Percentiles rank a stretch among this genome's conserved stretches.
Evolutionary conservation across 2,797 vertebrate genomes (phyloP).

Genomic region (Neostethus bicornis): DNA sequence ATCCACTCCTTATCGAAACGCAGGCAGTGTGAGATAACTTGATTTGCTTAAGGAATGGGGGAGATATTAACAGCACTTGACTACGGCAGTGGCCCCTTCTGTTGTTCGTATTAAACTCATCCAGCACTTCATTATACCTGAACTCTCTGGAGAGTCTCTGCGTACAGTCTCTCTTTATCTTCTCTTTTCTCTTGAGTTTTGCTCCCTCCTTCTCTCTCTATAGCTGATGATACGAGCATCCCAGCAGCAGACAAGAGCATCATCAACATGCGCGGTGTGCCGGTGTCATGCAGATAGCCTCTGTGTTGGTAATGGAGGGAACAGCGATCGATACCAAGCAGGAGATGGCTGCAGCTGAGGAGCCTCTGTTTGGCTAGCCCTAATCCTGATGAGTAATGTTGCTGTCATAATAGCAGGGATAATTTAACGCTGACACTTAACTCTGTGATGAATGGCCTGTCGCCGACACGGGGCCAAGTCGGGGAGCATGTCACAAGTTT

Average conservation of each 20-base stretch:
- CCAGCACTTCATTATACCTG: conserved; percentile 83
- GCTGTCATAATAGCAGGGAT: conserved; percentile 96
- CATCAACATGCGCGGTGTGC: conserved; percentile 88
- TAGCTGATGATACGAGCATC: conserved; percentile 67
- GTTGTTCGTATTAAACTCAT: conserved; percentile 80
- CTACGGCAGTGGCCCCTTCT: conserved; percentile 74
- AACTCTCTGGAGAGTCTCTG: conserved; percentile 78
- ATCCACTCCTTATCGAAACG: conserved; percentile 81
- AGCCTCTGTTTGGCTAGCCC: conserved; percentile 79
- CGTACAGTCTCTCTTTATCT: conserved; percentile 83
- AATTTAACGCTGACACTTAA: conserved; percentile 95
- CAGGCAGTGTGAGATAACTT: conserved; percentile 77
- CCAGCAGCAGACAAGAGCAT: conserved; percentile 75
- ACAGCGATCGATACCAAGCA: conserved; percentile 86
- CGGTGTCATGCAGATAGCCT: conserved; percentile 87
- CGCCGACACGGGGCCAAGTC: conserved; percentile 73
- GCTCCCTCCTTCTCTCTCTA: conserved; percentile 53
- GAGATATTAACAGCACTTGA: conserved; percentile 81
- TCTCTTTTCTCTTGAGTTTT: conserved; percentile 64
- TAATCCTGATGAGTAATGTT: conserved; percentile 95
- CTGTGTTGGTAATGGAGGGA: conserved; percentile 83
- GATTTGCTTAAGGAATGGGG: conserved; percentile 80
- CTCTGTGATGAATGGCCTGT: conserved; percentile 91
- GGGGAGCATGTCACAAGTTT: conserved; percentile 83
- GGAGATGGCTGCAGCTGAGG: conserved; percentile 81